Conservation (phyloP, 1,140 invertebrate species). For the Nomia melanderi region DNA sequence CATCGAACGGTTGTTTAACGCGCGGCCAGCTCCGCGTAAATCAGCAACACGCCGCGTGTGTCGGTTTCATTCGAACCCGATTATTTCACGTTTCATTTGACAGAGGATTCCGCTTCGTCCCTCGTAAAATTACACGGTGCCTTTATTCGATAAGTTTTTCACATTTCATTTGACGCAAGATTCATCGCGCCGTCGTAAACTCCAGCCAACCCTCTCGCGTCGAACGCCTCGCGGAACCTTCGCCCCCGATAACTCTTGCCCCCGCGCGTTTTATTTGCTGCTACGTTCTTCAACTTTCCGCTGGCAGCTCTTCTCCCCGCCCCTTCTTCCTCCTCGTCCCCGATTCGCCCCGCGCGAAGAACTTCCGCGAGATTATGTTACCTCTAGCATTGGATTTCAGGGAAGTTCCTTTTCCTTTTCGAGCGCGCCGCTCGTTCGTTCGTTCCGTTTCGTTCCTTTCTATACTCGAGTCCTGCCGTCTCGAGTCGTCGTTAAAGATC, state of each 20-base stretch:
- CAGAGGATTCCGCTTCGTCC: neutral
- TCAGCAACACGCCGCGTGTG: neutral
- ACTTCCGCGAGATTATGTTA: neutral
- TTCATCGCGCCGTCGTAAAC: conserved; percentile 32
- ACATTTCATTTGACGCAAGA: conserved; percentile 43
- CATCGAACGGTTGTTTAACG: neutral
- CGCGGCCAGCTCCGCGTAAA: neutral
- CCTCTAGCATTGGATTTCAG: neutral
- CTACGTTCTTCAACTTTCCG: neutral
- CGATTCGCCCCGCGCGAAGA: too few relatives aligned
- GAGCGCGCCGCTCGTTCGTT: too few relatives aligned
- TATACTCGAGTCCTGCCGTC: too few relatives aligned
- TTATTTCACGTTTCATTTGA: conserved; percentile 42
- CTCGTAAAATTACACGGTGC: conserved; percentile 38
- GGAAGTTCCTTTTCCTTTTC: too few relatives aligned
- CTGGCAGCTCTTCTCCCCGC: neutral
- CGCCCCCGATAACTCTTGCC: conserved; percentile 1
- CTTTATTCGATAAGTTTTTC: conserved; percentile 45
- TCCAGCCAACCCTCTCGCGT: too few relatives aligned
- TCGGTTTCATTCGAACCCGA: conserved; percentile 8
- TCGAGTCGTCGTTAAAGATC: too few relatives aligned
- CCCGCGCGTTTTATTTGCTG: conserved; percentile 1
- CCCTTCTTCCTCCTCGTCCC: neutral
- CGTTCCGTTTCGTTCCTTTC: too few relatives aligned
- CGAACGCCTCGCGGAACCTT: neutral